phyloP scores from a whole-genome alignment of 1,140 invertebrate genomes.

The Eriocheir sinensis region DNA sequence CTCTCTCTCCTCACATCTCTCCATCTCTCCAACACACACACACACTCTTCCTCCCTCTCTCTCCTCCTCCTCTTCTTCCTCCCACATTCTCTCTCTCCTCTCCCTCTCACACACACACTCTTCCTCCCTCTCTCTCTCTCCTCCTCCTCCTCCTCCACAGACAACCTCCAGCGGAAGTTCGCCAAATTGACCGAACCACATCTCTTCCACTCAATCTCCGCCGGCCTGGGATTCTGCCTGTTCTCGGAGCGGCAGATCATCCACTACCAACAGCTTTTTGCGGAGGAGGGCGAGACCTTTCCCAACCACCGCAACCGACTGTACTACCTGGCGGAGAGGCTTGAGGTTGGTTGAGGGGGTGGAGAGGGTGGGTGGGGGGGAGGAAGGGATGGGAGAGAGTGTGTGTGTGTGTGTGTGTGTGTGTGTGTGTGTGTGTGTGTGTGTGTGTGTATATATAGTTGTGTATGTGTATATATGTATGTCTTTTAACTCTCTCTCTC shows the following conservation, averaged over 20 bases:
- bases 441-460: not conserved
- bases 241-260: not conserved
- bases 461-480: too few relatives aligned
- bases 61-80: too few relatives aligned
- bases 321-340: conserved; percentile 35
- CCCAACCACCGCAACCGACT: conserved; percentile 38
- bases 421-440: too few relatives aligned
- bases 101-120: too few relatives aligned
- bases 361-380: too few relatives aligned
- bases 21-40: too few relatives aligned
- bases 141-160: not conserved
- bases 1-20: too few relatives aligned
- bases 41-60: too few relatives aligned
- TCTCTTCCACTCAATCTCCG: not conserved
- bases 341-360: not conserved
- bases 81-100: too few relatives aligned
- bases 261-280: not conserved
- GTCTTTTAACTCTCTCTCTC: not conserved
- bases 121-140: too few relatives aligned
- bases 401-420: too few relatives aligned
- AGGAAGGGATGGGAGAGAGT: too few relatives aligned
- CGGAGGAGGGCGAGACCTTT: not conserved
- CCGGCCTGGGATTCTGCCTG: conserved; percentile 39
- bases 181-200: not conserved
- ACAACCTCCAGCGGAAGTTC: conserved; percentile 36